Evolutionary conservation across 37 sponge, comb jelly and placozoan genomes (phyloP).

Genomic region (Oopsacas minuta): DNA sequence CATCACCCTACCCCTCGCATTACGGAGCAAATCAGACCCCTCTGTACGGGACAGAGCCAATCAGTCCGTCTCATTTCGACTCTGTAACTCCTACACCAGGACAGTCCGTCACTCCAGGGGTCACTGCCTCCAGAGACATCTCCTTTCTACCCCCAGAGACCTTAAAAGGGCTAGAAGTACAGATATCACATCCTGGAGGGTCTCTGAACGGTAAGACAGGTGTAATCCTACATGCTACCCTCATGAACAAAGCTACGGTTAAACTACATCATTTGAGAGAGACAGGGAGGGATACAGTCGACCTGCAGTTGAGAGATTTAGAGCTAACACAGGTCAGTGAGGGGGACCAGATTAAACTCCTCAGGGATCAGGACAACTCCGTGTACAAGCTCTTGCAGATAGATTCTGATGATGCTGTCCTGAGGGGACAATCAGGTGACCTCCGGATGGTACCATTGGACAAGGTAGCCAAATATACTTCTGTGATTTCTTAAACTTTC

Average conservation of each 20-base stretch:
- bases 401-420: background rate
- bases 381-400: background rate
- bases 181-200: background rate
- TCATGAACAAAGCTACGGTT: background rate
- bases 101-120: background rate
- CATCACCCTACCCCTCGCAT: background rate
- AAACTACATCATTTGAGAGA: background rate
- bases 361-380: conserved; percentile 1
- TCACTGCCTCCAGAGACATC: background rate
- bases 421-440: background rate
- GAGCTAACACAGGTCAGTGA: background rate
- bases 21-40: background rate
- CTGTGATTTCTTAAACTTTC: background rate
- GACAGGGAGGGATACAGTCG: background rate
- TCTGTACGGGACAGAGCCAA: background rate
- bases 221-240: background rate
- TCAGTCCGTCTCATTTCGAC: conserved; percentile 6
- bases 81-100: background rate
- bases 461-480: background rate
- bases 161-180: background rate
- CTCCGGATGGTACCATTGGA: conserved; percentile 1
- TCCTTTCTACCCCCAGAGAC: background rate
- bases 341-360: conserved; percentile 13
- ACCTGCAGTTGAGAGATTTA: background rate
- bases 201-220: background rate